phyloP scores from a whole-genome alignment of 2,888 invertebrate species.

The Strigamia crassipes region DNA sequence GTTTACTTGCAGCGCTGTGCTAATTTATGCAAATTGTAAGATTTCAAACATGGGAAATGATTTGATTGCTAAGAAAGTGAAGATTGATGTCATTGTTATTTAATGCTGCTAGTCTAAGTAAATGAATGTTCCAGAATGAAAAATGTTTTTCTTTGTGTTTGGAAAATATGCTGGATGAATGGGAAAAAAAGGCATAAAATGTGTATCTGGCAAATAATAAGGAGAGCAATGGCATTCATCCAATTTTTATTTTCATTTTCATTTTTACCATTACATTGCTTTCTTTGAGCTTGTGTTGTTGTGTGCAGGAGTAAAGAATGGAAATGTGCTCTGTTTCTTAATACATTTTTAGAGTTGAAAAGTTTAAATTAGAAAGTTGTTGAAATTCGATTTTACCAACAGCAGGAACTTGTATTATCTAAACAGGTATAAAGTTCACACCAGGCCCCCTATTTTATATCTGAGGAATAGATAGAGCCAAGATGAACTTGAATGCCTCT shows the following conservation, averaged over 20 bases:
- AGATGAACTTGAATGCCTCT: conserved; percentile 17
- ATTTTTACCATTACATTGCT: background rate
- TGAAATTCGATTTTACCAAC: conserved; percentile 28
- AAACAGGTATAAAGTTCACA: conserved; percentile 26
- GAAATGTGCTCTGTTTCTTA: background rate
- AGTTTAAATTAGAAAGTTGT: conserved; percentile 29
- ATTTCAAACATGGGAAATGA: background rate
- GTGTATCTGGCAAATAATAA: conserved; percentile 2
- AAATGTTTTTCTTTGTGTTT: conserved; percentile 1
- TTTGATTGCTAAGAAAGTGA: background rate
- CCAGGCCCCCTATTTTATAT: conserved; percentile 23
- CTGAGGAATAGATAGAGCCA: conserved; percentile 7
- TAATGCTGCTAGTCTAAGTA: background rate
- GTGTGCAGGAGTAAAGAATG: background rate
- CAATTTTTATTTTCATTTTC: background rate
- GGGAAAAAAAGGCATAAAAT: background rate
- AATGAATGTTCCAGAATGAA: background rate
- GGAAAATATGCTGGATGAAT: background rate
- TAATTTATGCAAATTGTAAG: background rate
- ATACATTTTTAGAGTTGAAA: background rate
- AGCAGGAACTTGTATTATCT: conserved; percentile 29
- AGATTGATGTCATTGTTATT: background rate
- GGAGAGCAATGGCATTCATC: background rate
- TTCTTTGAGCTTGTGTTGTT: background rate
- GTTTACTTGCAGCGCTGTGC: background rate